phyloP scores from a whole-genome alignment of 1,140 invertebrate species.

The Schlechtendalia chinensis region DNA sequence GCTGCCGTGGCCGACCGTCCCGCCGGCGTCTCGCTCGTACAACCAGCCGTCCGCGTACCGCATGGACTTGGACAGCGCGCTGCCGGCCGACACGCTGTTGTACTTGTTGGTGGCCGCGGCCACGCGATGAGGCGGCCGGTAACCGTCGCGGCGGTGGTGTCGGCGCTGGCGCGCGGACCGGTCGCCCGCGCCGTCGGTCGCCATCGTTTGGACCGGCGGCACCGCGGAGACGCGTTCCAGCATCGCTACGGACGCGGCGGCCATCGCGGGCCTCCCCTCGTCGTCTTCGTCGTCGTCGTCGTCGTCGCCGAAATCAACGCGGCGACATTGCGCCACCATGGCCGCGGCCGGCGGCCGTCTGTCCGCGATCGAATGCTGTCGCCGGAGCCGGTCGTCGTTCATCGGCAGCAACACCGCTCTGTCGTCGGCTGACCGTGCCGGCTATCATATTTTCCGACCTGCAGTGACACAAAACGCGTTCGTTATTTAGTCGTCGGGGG shows the following conservation, averaged over 20 bases:
- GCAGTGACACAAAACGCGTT: too few species aligned
- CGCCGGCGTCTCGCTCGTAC: slow-evolving; percentile 67
- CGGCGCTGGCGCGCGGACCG: slow-evolving; percentile 20
- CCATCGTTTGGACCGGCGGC: background rate
- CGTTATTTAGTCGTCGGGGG: too few species aligned
- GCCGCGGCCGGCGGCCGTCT: background rate
- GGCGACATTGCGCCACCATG: background rate
- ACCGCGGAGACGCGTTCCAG: slow-evolving; percentile 6
- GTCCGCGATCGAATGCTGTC: slow-evolving; percentile 8
- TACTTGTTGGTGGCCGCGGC: slow-evolving; percentile 51
- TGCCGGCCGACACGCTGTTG: slow-evolving; percentile 58
- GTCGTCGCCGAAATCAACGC: background rate
- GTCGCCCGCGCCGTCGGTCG: background rate
- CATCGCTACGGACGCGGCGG: slow-evolving; percentile 30
- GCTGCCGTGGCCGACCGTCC: slow-evolving; percentile 50
- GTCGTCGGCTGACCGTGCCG: background rate
- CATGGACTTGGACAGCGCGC: slow-evolving; percentile 73
- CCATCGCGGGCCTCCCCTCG: background rate
- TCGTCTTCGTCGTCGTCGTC: background rate
- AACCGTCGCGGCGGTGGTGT: background rate
- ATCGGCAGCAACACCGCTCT: slow-evolving; percentile 1
- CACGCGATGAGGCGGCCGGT: slow-evolving; percentile 38
- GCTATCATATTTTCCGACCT: slow-evolving; percentile 34
- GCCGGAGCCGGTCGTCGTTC: slow-evolving; percentile 24
- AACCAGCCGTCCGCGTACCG: slow-evolving; percentile 79